Conservation (phyloP, 2,113 vertebrate species). For the Fregata magnificens region DNA sequence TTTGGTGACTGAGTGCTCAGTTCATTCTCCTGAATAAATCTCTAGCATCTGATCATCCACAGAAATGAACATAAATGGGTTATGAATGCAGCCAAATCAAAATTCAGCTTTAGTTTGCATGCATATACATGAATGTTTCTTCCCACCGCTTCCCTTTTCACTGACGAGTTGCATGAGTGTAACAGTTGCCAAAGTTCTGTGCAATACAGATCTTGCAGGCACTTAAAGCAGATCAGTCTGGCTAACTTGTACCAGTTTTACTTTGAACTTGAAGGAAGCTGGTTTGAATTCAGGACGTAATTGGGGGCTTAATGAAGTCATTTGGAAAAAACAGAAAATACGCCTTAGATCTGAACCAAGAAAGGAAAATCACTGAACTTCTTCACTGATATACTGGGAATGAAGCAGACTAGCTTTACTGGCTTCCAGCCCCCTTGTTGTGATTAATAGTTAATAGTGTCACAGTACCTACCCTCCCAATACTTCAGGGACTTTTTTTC, state of each 20-base stretch:
- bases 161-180: not conserved
- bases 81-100: conserved; percentile 43
- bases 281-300: not conserved
- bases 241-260: not conserved
- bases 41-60: not conserved
- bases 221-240: not conserved
- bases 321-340: not conserved
- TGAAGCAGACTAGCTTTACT: not conserved
- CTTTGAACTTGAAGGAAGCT: not conserved
- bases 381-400: not conserved
- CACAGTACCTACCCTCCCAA: not conserved
- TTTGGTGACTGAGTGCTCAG: not conserved
- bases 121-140: not conserved
- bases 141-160: not conserved
- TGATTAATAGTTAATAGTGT: not conserved
- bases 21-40: conserved; percentile 17
- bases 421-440: not conserved
- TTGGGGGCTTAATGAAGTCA: not conserved
- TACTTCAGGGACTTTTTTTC: not conserved
- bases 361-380: not conserved
- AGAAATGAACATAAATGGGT: conserved; percentile 32
- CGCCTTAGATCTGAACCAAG: not conserved
- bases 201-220: not conserved
- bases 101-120: not conserved
- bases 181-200: not conserved